Percentiles rank a stretch among this genome's conserved stretches.
phyloP scores from a whole-genome alignment of 2,888 invertebrate species.

The Cheilosia vulpina region DNA sequence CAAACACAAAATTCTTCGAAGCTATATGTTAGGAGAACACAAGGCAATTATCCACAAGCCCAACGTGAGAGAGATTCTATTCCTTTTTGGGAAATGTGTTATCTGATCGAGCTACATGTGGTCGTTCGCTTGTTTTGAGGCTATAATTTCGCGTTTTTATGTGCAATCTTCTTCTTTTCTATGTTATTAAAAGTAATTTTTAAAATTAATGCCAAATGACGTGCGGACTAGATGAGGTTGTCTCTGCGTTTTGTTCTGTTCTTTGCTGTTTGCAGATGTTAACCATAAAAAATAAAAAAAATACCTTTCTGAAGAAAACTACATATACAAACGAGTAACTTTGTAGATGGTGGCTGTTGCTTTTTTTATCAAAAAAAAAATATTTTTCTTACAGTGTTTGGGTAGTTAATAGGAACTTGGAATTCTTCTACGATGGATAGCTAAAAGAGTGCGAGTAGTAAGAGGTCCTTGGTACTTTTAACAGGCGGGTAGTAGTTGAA shows the following conservation, averaged over 20 bases:
- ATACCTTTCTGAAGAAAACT: conserved; percentile 30
- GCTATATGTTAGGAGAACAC: conserved; percentile 49
- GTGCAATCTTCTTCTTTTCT: conserved; percentile 43
- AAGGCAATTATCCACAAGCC: conserved; percentile 44
- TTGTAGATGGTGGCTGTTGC: background rate
- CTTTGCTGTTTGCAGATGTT: conserved; percentile 39
- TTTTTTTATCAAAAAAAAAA: conserved; percentile 19
- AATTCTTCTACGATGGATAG: background rate
- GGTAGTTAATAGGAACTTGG: background rate
- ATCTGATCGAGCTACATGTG: conserved; percentile 36
- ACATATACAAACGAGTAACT: background rate
- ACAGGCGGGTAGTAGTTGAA: no score
- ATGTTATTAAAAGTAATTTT: conserved; percentile 61
- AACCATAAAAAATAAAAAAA: background rate
- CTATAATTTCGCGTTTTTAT: conserved; percentile 53
- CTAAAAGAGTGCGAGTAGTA: background rate
- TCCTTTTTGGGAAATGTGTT: conserved; percentile 6
- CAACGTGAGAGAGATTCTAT: conserved; percentile 8
- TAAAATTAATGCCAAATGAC: conserved; percentile 53
- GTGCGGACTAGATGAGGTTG: conserved; percentile 23
- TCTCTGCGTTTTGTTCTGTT: background rate
- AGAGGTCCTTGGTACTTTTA: background rate
- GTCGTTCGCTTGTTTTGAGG: conserved; percentile 5
- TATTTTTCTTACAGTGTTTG: background rate
- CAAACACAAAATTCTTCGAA: conserved; percentile 15